Conservation (phyloP, 2,113 vertebrate genomes). For the Oxyura jamaicensis region DNA sequence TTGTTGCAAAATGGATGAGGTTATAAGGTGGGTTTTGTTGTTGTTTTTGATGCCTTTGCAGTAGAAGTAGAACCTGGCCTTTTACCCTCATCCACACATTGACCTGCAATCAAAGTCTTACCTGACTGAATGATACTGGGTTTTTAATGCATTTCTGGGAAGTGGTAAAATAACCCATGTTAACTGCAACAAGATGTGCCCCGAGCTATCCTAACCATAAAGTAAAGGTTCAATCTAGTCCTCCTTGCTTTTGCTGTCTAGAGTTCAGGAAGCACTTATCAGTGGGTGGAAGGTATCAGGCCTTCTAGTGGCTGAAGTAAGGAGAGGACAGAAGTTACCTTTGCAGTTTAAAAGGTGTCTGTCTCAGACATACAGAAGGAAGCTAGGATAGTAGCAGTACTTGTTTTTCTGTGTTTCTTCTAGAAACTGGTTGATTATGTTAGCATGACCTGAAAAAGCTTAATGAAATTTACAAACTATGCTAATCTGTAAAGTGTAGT, state of each 20-base stretch:
- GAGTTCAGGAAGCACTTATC: not conserved
- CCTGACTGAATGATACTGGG: not conserved
- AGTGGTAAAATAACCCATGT: not conserved
- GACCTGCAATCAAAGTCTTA: not conserved
- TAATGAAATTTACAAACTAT: not conserved
- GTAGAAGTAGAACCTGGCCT: not conserved
- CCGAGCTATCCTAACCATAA: not conserved
- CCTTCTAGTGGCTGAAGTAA: not conserved
- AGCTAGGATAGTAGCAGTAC: not conserved
- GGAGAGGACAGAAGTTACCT: not conserved
- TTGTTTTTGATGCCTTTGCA: not conserved
- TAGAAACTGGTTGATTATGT: not conserved
- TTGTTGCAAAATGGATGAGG: not conserved
- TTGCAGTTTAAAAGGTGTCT: not conserved
- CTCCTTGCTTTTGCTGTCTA: not conserved
- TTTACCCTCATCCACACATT: not conserved
- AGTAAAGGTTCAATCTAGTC: not conserved
- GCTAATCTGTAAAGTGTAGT: not conserved
- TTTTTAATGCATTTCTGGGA: not conserved
- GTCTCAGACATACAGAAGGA: not conserved
- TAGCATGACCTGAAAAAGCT: not conserved
- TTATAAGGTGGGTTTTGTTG: not conserved
- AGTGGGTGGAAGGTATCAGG: not conserved
- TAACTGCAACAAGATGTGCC: not conserved
- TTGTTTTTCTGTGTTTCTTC: conserved; percentile 3